A percentile compares a stretch with the other conserved stretches of the same genome.
Evolutionary conservation across 2,113 vertebrate species (phyloP).

Genomic region (Saguinus midas): DNA sequence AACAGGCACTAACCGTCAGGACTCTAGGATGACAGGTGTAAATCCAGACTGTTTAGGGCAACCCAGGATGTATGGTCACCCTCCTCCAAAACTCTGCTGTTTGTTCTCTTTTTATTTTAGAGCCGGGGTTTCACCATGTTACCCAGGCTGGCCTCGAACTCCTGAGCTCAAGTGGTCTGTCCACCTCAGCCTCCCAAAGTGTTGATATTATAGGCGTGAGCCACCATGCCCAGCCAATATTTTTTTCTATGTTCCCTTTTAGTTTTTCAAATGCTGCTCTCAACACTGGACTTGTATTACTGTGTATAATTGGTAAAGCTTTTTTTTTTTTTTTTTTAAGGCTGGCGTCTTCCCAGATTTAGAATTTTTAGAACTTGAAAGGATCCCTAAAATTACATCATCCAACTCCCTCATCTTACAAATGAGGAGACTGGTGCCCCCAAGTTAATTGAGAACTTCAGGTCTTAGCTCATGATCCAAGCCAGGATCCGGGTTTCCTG

Average conservation of each 20-base stretch:
- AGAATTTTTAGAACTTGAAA: slow-evolving; percentile 14
- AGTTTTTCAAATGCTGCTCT: background rate
- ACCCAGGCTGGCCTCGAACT: too few relatives aligned
- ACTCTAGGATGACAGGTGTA: background rate
- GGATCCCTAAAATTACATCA: background rate
- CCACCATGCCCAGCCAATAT: background rate
- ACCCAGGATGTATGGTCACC: background rate
- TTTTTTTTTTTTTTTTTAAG: background rate
- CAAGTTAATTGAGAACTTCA: background rate
- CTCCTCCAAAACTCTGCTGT: background rate
- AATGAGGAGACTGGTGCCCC: background rate
- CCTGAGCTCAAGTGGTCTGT: too few relatives aligned
- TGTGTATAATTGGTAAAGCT: background rate
- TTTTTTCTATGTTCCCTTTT: background rate
- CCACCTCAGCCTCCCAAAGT: too few relatives aligned
- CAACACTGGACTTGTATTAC: background rate
- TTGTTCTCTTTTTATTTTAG: background rate
- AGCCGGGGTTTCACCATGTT: too few relatives aligned
- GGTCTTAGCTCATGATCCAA: background rate
- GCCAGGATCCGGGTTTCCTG: background rate
- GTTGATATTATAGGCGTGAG: too few relatives aligned
- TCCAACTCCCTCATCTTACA: background rate
- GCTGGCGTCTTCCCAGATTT: background rate
- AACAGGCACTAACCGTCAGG: background rate
- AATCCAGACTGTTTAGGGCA: background rate